Evolutionary conservation across 2,888 invertebrate species (phyloP), one percentile per base, ranked within the genome.

Genomic region (Melipona beecheii): DNA sequence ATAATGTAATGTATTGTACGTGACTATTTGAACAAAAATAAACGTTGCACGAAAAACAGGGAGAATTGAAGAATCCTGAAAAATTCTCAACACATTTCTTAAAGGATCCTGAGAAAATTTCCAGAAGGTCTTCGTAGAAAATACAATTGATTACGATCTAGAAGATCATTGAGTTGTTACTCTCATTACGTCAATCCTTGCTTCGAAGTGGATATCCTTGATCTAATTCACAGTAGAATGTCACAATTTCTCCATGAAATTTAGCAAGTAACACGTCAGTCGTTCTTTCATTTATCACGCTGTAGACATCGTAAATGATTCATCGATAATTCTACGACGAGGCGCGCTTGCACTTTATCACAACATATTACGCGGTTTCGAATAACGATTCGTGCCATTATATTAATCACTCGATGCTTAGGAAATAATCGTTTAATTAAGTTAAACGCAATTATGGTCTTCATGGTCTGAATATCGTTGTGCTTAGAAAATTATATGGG

Each of bases 191-290:
- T 27, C 13, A 19, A 60, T 76, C 58, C 56, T 21, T 72, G 75
- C 27, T 81, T 49, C 24, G 24, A 66, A 15, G 24, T 65, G 24
- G 83, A 66, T 75, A 84, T 68, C 89, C 89, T 87, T 88, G 87
- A 83, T 81, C 89, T 72, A 87, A 78, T 89, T 89, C 69, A 71
- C 36, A 27, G 43, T 31, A 27, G 17, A 60, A 31, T 31, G 70
- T 65, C 71, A 77, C 60, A 78, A 78, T 81, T 66, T 78, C 68
- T 50, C 56, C 58, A 50, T n/a, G 3, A 3, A 68, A 68, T 68
- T 75, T 56, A 78, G 4, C 9, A 49, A 54, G 27, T 50, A 49
- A 31, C 19, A 19, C 36, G n/a, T 49, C 24, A 72, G 52, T 72
- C 43, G 75, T 66, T 31, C 21, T 11, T 50, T 31, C 49, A 17